These are phyloP conservation scores for Papilio machaon DNA, from an alignment of 1,140 invertebrate genomes.

Conservation along the genomic window DNA sequence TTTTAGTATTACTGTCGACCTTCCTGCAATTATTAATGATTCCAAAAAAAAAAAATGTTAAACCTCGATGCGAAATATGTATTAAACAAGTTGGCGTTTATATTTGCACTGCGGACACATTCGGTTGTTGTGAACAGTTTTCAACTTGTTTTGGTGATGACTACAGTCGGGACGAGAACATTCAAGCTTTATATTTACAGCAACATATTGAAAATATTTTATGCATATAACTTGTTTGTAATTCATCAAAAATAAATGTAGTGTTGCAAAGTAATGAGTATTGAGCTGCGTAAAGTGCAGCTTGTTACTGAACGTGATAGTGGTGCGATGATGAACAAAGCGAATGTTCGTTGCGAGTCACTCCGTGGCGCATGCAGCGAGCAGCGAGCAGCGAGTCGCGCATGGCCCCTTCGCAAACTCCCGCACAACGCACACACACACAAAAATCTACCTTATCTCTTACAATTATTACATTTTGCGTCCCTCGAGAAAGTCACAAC, in stretches of 20 bases:
- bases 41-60: neutral
- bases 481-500: constrained; percentile 57
- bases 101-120: neutral
- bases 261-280: neutral
- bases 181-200: neutral
- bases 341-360: neutral
- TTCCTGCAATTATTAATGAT: neutral
- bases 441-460: constrained; percentile 47
- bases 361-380: neutral
- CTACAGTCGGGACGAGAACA: too few relatives aligned
- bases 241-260: neutral
- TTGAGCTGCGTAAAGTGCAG: neutral
- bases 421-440: constrained; percentile 37
- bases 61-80: neutral
- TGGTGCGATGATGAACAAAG: neutral
- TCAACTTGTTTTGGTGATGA: too few relatives aligned
- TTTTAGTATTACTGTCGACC: neutral
- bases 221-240: neutral
- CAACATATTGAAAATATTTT: neutral
- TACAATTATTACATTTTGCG: constrained; percentile 50
- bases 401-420: neutral
- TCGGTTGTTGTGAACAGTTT: neutral
- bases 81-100: neutral
- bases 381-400: neutral
- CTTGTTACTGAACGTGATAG: neutral